phyloP scores from a whole-genome alignment of 2,888 invertebrate genomes.

The Frankliniella intonsa region DNA sequence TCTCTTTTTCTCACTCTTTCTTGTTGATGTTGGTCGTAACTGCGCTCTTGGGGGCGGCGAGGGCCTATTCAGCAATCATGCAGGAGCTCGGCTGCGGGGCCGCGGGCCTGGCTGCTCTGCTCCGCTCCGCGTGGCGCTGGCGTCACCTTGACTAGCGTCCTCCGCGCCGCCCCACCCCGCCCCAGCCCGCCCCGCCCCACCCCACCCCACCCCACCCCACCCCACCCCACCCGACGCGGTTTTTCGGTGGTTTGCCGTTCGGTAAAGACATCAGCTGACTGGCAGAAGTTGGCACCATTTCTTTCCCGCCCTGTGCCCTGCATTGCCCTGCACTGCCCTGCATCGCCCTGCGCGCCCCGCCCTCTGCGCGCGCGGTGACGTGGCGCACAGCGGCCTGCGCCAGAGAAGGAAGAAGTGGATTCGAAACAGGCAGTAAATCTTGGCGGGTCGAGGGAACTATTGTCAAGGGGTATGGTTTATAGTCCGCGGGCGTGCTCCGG shows the following conservation, averaged over 20 bases:
- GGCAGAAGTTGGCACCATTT: too few relatives aligned
- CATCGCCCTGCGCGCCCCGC: neutral
- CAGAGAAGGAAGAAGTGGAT: neutral
- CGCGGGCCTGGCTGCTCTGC: too few relatives aligned
- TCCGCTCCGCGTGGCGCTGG: neutral
- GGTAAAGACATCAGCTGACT: too few relatives aligned
- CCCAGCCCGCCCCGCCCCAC: too few relatives aligned
- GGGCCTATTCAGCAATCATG: constrained; percentile 26
- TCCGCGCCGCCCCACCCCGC: too few relatives aligned
- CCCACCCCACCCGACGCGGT: neutral
- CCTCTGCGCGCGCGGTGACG: neutral
- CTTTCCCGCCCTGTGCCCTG: too few relatives aligned
- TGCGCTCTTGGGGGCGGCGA: neutral
- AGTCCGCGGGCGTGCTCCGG: neutral
- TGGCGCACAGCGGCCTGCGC: neutral
- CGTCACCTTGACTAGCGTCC: constrained; percentile 7
- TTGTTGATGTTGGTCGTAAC: neutral
- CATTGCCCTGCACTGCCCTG: neutral
- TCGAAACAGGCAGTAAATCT: constrained; percentile 13
- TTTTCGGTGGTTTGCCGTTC: too few relatives aligned
- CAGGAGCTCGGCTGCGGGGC: neutral
- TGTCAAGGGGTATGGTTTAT: constrained; percentile 25
- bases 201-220: neutral
- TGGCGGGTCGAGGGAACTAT: constrained; percentile 8
- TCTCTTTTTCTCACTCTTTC: neutral